Percentiles rank a stretch among this genome's conserved stretches.
These are phyloP conservation scores for Oxygymnocypris stewartii DNA, from an alignment of 2,113 vertebrate species.

Conservation along the genomic window DNA sequence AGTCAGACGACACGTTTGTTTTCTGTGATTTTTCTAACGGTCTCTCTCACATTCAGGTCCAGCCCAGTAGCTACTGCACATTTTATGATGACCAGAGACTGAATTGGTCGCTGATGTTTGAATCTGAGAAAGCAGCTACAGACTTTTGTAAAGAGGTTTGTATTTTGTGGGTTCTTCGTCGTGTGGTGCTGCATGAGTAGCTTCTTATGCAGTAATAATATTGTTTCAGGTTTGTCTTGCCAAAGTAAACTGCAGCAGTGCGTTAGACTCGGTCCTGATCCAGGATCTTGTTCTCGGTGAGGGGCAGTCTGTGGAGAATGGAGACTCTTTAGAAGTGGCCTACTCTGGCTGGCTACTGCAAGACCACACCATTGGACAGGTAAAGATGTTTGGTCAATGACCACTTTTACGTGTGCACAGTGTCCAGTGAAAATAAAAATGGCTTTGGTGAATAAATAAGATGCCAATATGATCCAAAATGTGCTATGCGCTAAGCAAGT, in stretches of 20 bases:
- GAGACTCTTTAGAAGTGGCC: slow-evolving; percentile 89
- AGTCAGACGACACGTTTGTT: not conserved
- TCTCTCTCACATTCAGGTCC: slow-evolving; percentile 76
- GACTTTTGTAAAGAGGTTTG: slow-evolving; percentile 93
- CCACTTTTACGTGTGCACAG: not conserved
- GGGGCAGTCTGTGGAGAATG: slow-evolving; percentile 83
- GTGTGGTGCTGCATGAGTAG: not conserved
- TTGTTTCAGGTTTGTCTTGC: slow-evolving; percentile 86
- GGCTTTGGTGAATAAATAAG: not conserved
- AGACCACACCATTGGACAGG: slow-evolving; percentile 85
- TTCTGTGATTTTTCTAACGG: not conserved
- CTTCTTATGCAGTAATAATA: too few species aligned
- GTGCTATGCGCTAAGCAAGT: not conserved
- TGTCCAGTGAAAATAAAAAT: not conserved
- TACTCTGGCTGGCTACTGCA: slow-evolving; percentile 94
- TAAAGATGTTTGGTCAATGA: slow-evolving; percentile 55
- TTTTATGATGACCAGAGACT: slow-evolving; percentile 97
- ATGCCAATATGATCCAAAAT: not conserved
- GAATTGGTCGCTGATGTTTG: slow-evolving; percentile 98
- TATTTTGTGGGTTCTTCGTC: not conserved
- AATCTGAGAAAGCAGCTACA: slow-evolving; percentile 81
- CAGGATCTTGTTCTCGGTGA: slow-evolving; percentile 88
- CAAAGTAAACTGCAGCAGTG: slow-evolving; percentile 80
- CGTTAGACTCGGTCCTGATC: slow-evolving; percentile 75
- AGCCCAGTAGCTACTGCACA: slow-evolving; percentile 88